Evolutionary conservation across 2,888 invertebrate genomes (phyloP).

Genomic region (Drosophila austrosaltans): DNA sequence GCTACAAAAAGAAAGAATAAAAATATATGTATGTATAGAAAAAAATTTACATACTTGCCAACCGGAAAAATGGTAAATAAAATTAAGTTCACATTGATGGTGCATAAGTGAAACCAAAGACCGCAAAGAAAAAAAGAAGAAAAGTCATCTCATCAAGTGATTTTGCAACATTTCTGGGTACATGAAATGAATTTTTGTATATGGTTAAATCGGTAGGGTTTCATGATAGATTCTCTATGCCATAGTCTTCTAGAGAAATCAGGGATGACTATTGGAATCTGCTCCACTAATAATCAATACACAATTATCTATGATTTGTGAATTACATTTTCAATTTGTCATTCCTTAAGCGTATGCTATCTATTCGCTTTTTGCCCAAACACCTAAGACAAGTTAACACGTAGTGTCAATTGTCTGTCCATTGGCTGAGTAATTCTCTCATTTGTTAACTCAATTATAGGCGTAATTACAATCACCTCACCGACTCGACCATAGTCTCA

Average conservation of each 20-base stretch:
- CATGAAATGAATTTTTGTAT: too few relatives aligned
- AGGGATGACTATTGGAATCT: too few relatives aligned
- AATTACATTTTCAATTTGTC: too few relatives aligned
- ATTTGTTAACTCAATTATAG: constrained; percentile 70
- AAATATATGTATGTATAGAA: too few relatives aligned
- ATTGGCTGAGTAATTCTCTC: constrained; percentile 34
- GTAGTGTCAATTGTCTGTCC: constrained; percentile 20
- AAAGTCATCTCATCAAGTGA: too few relatives aligned
- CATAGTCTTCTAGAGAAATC: too few relatives aligned
- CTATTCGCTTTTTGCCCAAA: neutral
- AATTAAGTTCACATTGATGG: neutral
- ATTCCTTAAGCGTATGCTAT: neutral
- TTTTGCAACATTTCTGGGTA: neutral
- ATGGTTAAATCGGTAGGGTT: too few relatives aligned
- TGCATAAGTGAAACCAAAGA: neutral
- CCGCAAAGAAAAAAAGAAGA: neutral
- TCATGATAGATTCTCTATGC: too few relatives aligned
- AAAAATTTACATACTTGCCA: constrained; percentile 34
- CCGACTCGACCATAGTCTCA: constrained; percentile 36
- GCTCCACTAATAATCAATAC: too few relatives aligned
- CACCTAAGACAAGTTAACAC: neutral
- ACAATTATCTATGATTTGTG: too few relatives aligned
- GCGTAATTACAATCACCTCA: constrained; percentile 12
- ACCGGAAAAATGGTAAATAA: constrained; percentile 10
- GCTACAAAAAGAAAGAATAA: constrained; percentile 12